Evolutionary conservation across 2,888 invertebrate genomes (phyloP).

Genomic region (Ornithoptera priamus): DNA sequence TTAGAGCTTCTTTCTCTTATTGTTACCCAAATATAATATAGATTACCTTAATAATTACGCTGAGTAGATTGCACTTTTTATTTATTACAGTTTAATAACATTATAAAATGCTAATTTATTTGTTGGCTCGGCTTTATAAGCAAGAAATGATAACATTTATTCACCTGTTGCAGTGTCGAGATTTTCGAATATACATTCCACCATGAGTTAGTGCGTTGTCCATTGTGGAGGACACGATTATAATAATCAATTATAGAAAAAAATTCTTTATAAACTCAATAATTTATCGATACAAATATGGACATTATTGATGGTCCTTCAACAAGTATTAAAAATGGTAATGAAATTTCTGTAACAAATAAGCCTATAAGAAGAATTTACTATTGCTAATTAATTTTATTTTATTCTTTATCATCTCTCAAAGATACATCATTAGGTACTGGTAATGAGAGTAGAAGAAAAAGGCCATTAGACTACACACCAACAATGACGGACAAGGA

Average conservation of each 20-base stretch:
- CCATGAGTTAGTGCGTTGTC: neutral
- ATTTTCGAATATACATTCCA: neutral
- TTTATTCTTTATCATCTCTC: neutral
- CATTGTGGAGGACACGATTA: neutral
- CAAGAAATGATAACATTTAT: neutral
- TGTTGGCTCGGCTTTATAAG: neutral
- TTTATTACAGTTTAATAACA: neutral
- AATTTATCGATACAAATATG: neutral
- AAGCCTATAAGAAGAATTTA: neutral
- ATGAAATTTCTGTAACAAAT: neutral
- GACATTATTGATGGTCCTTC: neutral
- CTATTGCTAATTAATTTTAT: neutral
- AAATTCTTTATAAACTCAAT: neutral
- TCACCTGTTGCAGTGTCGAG: neutral
- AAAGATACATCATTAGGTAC: neutral
- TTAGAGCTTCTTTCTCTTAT: neutral
- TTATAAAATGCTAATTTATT: neutral
- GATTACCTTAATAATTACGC: neutral
- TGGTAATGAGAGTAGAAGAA: slow-evolving; percentile 2
- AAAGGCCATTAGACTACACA: neutral
- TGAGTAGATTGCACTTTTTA: neutral
- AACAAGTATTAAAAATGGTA: neutral
- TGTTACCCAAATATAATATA: neutral
- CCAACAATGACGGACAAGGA: neutral
- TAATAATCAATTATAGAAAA: neutral